Evolutionary conservation across 2,113 vertebrate genomes (phyloP).

Genomic region (Halichoeres trimaculatus): DNA sequence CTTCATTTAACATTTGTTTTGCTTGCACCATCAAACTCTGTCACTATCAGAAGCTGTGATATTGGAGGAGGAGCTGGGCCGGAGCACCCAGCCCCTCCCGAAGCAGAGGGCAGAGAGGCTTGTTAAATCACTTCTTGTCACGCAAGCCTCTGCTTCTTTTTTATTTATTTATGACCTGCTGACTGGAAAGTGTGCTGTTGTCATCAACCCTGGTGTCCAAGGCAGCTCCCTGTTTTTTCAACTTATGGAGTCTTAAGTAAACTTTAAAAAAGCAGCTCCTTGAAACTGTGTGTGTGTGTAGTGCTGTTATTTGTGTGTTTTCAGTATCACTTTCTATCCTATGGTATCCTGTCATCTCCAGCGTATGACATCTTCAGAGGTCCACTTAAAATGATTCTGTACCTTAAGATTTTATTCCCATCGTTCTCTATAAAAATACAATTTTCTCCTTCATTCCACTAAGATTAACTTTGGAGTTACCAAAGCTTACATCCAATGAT

Average conservation of each 20-base stretch:
- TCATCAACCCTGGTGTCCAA: slow-evolving; percentile 21
- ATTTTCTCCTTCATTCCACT: not conserved
- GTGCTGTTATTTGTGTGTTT: not conserved
- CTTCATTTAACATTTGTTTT: slow-evolving; percentile 71
- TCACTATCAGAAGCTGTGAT: slow-evolving; percentile 68
- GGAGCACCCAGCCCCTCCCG: slow-evolving; percentile 20
- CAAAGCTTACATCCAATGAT: not conserved
- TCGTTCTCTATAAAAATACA: not conserved
- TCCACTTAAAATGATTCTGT: not conserved
- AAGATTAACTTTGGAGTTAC: not conserved
- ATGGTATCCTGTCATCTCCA: not conserved
- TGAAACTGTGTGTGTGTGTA: not conserved
- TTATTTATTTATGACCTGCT: slow-evolving; percentile 67
- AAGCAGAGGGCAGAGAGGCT: slow-evolving; percentile 44
- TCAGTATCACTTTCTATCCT: not conserved
- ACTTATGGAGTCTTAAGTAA: not conserved
- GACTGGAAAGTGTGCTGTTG: slow-evolving; percentile 33
- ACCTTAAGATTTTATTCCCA: not conserved
- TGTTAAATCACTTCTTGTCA: slow-evolving; percentile 76
- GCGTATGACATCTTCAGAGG: not conserved
- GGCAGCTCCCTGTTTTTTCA: not conserved
- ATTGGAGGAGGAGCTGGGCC: slow-evolving; percentile 54
- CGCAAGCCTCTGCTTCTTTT: slow-evolving; percentile 65
- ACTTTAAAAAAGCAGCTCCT: slow-evolving; percentile 4
- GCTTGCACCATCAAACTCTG: slow-evolving; percentile 62